Conservation (phyloP, 2,888 invertebrate genomes). For the Monoplex corrugatus region DNA sequence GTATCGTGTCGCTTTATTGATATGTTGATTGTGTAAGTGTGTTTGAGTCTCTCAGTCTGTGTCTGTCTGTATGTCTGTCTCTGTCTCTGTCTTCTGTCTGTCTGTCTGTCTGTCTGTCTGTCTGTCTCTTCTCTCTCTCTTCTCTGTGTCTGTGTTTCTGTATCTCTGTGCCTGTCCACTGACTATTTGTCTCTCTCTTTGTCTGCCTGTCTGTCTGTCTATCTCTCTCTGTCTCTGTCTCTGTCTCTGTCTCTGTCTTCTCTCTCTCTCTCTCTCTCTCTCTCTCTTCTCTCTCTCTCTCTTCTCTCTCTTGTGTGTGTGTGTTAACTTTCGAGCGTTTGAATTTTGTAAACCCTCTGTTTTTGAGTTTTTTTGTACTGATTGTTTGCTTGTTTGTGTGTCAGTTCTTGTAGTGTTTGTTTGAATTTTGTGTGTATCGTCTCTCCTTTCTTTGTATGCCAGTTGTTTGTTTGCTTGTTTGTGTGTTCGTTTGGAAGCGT, state of each 20-base stretch:
- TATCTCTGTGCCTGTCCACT: background rate
- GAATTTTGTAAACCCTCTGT: no score
- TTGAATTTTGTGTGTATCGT: no score
- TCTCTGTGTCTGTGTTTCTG: background rate
- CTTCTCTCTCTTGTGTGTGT: no score
- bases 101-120: conserved; percentile 20
- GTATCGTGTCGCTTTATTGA: background rate
- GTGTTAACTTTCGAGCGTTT: no score
- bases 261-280: no score
- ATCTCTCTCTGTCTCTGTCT: background rate
- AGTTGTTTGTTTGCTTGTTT: no score
- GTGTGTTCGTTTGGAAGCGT: no score
- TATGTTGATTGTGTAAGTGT: background rate
- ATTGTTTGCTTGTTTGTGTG: no score
- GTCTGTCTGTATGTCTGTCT: background rate
- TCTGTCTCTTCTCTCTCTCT: background rate
- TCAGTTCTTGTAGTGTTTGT: no score
- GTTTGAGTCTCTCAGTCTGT: background rate
- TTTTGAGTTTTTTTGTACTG: no score
- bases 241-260: background rate
- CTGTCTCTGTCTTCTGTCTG: background rate
- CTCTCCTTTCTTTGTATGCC: no score
- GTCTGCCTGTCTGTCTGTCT: conserved; percentile 1
- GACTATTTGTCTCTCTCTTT: background rate
- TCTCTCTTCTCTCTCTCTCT: no score